Base-by-base conservation (phyloP, 1,140 invertebrate species). In the Leguminivora glycinivorella region DNA sequence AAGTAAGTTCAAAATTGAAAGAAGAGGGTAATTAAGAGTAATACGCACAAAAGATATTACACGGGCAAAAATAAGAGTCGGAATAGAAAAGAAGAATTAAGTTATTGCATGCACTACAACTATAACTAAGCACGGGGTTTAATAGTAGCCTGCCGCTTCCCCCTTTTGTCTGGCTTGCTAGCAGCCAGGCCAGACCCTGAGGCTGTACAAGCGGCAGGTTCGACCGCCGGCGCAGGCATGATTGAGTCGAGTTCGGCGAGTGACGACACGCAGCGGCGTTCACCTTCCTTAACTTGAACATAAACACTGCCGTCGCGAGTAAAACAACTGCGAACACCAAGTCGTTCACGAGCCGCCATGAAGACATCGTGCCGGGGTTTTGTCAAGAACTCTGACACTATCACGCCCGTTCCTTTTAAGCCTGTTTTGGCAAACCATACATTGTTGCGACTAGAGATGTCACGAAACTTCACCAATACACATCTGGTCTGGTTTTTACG, bases 341-440 rank as follows among this genome's bases (percentile, higher is more conserved):
- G 63, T 22, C 34, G 70, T 12, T 74, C 43, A 6, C 72, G 47
- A 5, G 72, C 72, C 31, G 66, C 34, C 66, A 63, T 25, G 19
- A 74, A 74, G 1, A 69, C 25, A 2, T 68, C n/a, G n/a, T n/a
- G n/a, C n/a, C n/a, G n/a, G n/a, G n/a, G n/a, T n/a, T n/a, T n/a
- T n/a, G n/a, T n/a, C 31, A 74, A 56, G 38, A 70, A 74, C 29
- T 74, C 72, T 4, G 72, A 70, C 12, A 74, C 14, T 0, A 56
- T 70, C 4, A 74, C n/a, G 29, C 69, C 72, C 1, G 69, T 19
- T 14, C 56, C 69, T 10, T 71, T 70, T 2, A 70, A 29, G 12
- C 25, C 14, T 22, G 68, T 67, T 56, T 73, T 73, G 5, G n/a
- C 9, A 1, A 10, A 31, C 72, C 72, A 73, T 4, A 47, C n/a